These are phyloP conservation scores for Pegoplata infirma DNA, from an alignment of 2,888 invertebrate species.

Conservation along the genomic window DNA sequence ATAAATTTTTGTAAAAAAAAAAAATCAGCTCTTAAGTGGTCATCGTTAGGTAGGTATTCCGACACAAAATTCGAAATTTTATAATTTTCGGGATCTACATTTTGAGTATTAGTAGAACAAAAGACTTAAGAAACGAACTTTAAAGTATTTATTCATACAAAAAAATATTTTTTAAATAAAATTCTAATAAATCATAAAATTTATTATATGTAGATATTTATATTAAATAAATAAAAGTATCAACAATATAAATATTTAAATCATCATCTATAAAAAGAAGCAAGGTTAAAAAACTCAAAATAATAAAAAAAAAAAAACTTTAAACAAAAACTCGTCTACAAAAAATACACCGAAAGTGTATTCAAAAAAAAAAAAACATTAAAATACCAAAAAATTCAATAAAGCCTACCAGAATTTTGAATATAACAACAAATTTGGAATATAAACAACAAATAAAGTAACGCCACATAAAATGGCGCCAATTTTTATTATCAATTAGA, in stretches of 20 bases:
- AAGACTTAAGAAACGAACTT: neutral
- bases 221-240: neutral
- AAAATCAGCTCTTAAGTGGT: too few relatives aligned
- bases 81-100: too few relatives aligned
- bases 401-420: neutral
- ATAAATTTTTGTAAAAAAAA: too few relatives aligned
- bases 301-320: neutral
- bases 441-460: neutral
- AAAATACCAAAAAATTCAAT: neutral
- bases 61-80: too few relatives aligned
- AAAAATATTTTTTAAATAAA: too few relatives aligned
- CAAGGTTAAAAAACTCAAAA: slow-evolving; percentile 25
- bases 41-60: too few relatives aligned
- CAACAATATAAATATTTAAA: slow-evolving; percentile 12
- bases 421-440: too few relatives aligned
- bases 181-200: neutral
- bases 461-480: slow-evolving; percentile 26
- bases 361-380: neutral
- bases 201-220: too few relatives aligned
- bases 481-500: slow-evolving; percentile 30
- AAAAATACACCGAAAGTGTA: neutral
- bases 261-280: slow-evolving; percentile 19
- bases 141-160: neutral
- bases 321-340: neutral
- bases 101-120: too few relatives aligned